These are phyloP conservation scores for Thripadectes ignobilis DNA, from an alignment of 2,797 vertebrate species.

Conservation along the genomic window DNA sequence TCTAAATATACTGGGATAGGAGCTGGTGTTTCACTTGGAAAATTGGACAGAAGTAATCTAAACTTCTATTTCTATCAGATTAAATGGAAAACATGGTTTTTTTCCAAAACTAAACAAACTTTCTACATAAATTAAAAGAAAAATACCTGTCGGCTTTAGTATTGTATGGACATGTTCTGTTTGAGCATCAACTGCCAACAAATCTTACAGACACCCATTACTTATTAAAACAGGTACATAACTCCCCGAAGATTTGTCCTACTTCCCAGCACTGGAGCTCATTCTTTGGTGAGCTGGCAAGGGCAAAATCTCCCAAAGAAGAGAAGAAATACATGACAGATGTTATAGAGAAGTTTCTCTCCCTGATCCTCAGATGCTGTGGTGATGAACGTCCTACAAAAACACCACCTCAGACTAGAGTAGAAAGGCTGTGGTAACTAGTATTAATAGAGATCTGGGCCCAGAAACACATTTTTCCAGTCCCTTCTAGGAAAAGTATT, in stretches of 20 bases:
- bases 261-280: neutral
- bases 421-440: neutral
- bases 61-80: slow-evolving; percentile 23
- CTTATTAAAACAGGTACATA: neutral
- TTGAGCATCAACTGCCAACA: neutral
- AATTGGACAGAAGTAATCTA: neutral
- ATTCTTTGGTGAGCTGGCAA: neutral
- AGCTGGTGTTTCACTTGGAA: slow-evolving; percentile 7
- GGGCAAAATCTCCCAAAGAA: neutral
- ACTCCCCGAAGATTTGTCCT: neutral
- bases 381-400: neutral
- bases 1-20: neutral
- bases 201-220: neutral
- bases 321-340: neutral
- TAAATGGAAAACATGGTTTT: neutral
- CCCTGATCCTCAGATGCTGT: neutral
- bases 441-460: neutral
- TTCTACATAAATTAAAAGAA: slow-evolving; percentile 12
- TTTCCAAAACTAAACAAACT: neutral
- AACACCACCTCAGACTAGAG: neutral
- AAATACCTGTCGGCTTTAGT: neutral
- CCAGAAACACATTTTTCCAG: neutral
- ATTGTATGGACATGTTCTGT: neutral
- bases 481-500: neutral
- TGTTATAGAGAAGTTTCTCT: neutral